Percentiles rank a stretch among this genome's conserved stretches.
Conservation (phyloP, 2,113 vertebrate genomes). For the Crotalus viridis region DNA sequence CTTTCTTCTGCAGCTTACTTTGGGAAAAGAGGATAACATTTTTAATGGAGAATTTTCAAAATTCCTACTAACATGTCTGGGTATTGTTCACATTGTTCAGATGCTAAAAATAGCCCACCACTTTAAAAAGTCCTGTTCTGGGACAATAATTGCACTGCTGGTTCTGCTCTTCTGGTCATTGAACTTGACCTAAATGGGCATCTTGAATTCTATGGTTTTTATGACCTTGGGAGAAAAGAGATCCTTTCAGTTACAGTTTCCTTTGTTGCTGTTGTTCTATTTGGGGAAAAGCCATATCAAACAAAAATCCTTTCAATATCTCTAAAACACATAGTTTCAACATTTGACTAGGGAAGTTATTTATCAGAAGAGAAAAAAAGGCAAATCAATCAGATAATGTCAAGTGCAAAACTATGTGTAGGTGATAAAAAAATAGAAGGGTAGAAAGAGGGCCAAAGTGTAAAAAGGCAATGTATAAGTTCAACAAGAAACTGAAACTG, state of each 20-base stretch:
- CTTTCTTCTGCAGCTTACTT: not conserved
- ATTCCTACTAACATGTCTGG: not conserved
- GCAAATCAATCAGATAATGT: not conserved
- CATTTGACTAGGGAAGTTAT: not conserved
- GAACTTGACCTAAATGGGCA: not conserved
- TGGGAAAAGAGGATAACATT: not conserved
- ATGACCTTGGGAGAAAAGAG: not conserved
- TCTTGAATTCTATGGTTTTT: not conserved
- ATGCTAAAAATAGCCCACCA: not conserved
- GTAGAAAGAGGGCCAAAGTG: not conserved
- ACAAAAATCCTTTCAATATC: not conserved
- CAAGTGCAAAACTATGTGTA: not conserved
- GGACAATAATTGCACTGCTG: not conserved
- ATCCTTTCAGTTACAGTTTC: not conserved
- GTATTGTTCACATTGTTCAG: not conserved
- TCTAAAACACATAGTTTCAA: not conserved
- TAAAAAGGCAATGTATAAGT: not conserved
- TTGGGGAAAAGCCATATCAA: not conserved
- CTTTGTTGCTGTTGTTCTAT: not conserved
- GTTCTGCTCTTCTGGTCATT: not conserved
- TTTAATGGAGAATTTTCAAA: not conserved
- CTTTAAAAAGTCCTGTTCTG: not conserved
- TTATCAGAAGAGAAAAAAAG: not conserved
- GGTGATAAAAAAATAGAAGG: not conserved
- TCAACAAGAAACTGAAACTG: not conserved